Evolutionary conservation across 1,140 invertebrate genomes (phyloP).

Genomic region (Sinonovacula constricta): DNA sequence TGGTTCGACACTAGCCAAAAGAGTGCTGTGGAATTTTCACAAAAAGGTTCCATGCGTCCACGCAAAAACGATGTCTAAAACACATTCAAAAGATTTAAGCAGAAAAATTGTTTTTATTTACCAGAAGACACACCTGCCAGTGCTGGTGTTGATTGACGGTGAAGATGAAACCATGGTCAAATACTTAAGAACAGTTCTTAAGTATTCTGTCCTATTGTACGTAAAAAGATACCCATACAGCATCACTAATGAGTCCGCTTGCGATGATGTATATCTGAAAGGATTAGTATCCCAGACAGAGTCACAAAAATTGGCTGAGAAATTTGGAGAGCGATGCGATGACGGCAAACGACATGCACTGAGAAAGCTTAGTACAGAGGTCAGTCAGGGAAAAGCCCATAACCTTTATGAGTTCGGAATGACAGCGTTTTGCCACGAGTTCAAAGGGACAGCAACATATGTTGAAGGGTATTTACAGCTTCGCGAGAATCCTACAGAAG

Average conservation of each 20-base stretch:
- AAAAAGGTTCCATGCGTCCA: conserved; percentile 41
- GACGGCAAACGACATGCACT: conserved; percentile 25
- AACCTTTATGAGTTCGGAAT: conserved; percentile 58
- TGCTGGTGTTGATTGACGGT: conserved; percentile 58
- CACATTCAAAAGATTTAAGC: conserved; percentile 3
- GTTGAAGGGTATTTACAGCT: conserved; percentile 57
- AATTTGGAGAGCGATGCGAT: conserved; percentile 45
- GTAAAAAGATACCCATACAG: conserved; percentile 53
- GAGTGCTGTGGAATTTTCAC: conserved; percentile 53
- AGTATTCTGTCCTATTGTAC: conserved; percentile 43
- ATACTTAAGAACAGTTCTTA: conserved; percentile 29
- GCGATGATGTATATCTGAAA: conserved; percentile 32
- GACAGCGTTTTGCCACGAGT: conserved; percentile 53
- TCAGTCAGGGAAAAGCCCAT: conserved; percentile 16
- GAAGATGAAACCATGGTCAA: conserved; percentile 59
- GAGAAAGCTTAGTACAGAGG: conserved; percentile 16
- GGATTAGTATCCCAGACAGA: conserved; percentile 41
- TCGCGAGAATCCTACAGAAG: conserved; percentile 10
- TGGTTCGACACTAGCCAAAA: conserved; percentile 53
- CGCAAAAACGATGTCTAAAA: conserved; percentile 23
- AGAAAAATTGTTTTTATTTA: conserved; percentile 41
- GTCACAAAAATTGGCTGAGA: conserved; percentile 37
- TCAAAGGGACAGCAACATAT: conserved; percentile 51
- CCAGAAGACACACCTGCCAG: conserved; percentile 46
- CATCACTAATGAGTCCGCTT: neutral